phyloP scores from a whole-genome alignment of 1,140 invertebrate species.

The Sarcophaga bullata region DNA sequence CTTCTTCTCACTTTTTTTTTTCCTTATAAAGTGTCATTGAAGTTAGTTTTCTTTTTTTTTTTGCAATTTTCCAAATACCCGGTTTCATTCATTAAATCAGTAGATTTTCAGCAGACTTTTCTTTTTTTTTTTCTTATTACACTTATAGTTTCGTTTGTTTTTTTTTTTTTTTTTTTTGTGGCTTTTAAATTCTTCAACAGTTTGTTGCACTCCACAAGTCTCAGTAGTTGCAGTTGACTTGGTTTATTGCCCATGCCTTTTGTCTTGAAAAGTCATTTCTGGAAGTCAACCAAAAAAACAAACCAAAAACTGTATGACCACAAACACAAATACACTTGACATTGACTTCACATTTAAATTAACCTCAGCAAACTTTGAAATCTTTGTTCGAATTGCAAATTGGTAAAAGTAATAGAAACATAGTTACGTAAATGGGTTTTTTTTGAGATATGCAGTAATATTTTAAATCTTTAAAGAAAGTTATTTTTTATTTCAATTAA shows the following conservation, averaged over 20 bases:
- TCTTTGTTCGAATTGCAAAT: neutral
- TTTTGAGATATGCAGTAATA: too few species aligned
- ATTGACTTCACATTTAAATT: conserved; percentile 17
- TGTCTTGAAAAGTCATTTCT: neutral
- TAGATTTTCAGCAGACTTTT: neutral
- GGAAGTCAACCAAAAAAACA: neutral
- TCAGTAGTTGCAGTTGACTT: too few species aligned
- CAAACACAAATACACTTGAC: conserved; percentile 16
- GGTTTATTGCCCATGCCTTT: too few species aligned
- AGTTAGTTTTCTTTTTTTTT: neutral
- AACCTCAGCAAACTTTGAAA: neutral
- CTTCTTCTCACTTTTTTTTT: neutral
- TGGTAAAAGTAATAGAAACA: neutral
- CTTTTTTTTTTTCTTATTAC: neutral
- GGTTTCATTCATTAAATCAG: neutral
- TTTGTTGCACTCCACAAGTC: neutral
- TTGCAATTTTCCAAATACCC: conserved; percentile 11
- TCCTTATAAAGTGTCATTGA: conserved; percentile 21
- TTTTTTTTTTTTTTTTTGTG: neutral
- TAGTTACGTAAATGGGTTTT: neutral
- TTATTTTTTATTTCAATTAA: too few species aligned
- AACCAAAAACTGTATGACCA: neutral
- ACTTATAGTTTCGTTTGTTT: neutral
- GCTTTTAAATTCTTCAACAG: neutral
- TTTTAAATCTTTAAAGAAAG: too few species aligned